Conservation (phyloP, 2,888 invertebrate species). For the Lasioglossum vierecki region DNA sequence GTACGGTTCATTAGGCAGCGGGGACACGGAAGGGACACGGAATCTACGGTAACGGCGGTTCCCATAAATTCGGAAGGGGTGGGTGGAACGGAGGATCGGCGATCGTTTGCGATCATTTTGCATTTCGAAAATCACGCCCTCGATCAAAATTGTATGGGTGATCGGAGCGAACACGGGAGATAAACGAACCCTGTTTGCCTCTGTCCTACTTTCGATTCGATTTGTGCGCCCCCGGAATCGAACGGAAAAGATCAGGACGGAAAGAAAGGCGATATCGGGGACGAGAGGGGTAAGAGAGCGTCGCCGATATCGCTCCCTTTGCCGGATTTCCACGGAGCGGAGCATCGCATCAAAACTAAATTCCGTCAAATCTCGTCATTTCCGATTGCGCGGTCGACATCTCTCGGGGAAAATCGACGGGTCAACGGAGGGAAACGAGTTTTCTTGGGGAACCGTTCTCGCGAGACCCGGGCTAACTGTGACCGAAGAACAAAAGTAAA, state of each 20-base stretch:
- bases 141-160: slow-evolving; percentile 33
- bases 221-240: slow-evolving; percentile 63
- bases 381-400: slow-evolving; percentile 37
- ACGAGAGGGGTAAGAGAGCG: neutral
- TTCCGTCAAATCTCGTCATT: slow-evolving; percentile 54
- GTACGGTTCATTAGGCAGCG: slow-evolving; percentile 14
- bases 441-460: neutral
- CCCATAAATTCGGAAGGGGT: neutral
- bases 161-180: slow-evolving; percentile 40
- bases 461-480: neutral
- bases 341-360: slow-evolving; percentile 47
- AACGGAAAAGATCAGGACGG: slow-evolving; percentile 40
- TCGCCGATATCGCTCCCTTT: slow-evolving; percentile 41
- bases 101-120: slow-evolving; percentile 10
- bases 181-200: slow-evolving; percentile 62
- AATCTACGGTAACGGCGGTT: slow-evolving; percentile 1
- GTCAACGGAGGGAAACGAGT: neutral
- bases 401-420: slow-evolving; percentile 19
- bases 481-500: neutral
- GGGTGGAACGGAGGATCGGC: neutral
- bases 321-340: slow-evolving; percentile 37
- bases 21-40: slow-evolving; percentile 3
- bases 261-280: slow-evolving; percentile 46
- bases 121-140: slow-evolving; percentile 26
- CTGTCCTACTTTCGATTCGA: slow-evolving; percentile 70